A percentile compares a stretch with the other conserved stretches of the same genome.
phyloP scores from a whole-genome alignment of 2,797 vertebrate genomes.

The Nyctalus aviator region DNA sequence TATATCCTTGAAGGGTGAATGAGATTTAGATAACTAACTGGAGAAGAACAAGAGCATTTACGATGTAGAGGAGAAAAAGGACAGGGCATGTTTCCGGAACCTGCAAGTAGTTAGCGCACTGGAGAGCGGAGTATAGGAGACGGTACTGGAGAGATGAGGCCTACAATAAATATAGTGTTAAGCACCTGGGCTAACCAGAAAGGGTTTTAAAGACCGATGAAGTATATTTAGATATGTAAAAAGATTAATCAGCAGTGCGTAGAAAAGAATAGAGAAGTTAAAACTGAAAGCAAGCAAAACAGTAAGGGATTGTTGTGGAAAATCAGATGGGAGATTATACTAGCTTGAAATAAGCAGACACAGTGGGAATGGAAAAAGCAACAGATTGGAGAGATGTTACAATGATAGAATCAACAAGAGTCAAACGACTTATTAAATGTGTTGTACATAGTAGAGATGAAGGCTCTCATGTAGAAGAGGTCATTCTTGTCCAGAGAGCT shows the following conservation, averaged over 20 bases:
- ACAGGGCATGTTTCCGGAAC: background rate
- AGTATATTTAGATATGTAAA: slow-evolving; percentile 35
- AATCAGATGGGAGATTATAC: background rate
- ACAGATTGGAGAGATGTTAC: slow-evolving; percentile 6
- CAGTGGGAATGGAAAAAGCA: background rate
- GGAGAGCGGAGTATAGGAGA: background rate
- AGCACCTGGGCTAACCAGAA: background rate
- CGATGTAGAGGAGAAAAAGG: background rate
- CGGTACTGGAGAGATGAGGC: background rate
- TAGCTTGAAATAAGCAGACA: slow-evolving; percentile 21
- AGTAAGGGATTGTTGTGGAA: slow-evolving; percentile 13
- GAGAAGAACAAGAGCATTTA: slow-evolving; percentile 24
- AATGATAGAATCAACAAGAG: background rate
- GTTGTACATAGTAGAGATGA: background rate
- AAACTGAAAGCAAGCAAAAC: slow-evolving; percentile 24
- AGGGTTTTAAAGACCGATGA: background rate
- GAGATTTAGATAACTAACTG: background rate
- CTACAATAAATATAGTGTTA: background rate
- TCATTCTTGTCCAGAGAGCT: background rate
- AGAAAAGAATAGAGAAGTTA: background rate
- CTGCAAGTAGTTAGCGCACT: background rate
- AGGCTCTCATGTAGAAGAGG: background rate
- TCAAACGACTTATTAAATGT: slow-evolving; percentile 20
- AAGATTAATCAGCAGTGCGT: slow-evolving; percentile 30
- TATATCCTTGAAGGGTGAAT: background rate